Evolutionary conservation across 2,888 invertebrate species (phyloP), one percentile per base, ranked within the genome.

Genomic region (Xestoiulus laeticollis): DNA sequence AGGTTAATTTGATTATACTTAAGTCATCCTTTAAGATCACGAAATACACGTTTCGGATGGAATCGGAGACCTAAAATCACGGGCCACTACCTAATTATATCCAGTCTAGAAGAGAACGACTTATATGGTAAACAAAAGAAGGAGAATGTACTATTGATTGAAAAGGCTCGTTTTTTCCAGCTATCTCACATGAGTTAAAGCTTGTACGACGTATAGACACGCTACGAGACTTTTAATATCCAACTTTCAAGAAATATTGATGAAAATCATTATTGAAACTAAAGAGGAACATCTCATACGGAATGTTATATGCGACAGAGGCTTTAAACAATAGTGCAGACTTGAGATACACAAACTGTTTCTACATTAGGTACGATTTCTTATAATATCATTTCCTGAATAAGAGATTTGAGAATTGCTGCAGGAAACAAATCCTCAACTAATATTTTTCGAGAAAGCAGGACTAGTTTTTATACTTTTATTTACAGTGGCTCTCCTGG

Each of bases 31-130:
- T 4, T 22, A 78, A 26, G 14, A 78, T 78, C 78, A 78, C 30
- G 78, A 12, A 26, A 30, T 78, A 5, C 30, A 12, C 78, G 26
- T 78, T 30, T 78, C 30, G 78, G 30, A 78, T 14, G 3, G 78
- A 30, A 78, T 78, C 78, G 30, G 3, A 26, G 22, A 26, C 30
- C 78, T 30, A 14, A 78, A 78, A 78, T 78, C 30, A 78, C 78
- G 78, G 78, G 30, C 78, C 78, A 78, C 26, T 78, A 30, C 78
- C 78, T 78, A 78, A 78, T 78, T 78, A 78, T 78, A 78, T 78
- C 78, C 22, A 78, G 12, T 14, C 78, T 78, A 26, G 2, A 78
- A 78, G 78, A 78, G n/a, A 26, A 78, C 78, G 26, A 22, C 78
- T 68, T 68, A 78, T 22, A 78, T 78, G 78, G 78, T 78, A 78